A percentile compares a stretch with the other conserved stretches of the same genome.
Conservation (phyloP, 2,113 vertebrate genomes). For the Tinamus guttatus region DNA sequence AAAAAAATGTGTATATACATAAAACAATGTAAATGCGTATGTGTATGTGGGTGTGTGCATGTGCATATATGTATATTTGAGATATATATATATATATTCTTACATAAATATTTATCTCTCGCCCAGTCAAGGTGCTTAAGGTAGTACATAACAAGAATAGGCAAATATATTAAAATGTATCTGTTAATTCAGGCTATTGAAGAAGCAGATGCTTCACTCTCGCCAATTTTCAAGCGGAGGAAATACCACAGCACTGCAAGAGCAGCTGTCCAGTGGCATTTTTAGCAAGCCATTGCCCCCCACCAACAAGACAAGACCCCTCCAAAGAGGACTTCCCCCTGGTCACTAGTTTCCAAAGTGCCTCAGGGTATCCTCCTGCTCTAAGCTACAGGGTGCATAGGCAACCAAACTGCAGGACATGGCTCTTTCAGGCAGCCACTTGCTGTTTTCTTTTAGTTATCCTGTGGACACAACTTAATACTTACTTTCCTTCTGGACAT, state of each 20-base stretch:
- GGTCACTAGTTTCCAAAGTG: not conserved
- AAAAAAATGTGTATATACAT: too few species aligned
- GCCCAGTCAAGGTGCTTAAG: not conserved
- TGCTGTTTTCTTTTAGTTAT: not conserved
- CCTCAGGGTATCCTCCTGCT: not conserved
- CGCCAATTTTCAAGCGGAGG: not conserved
- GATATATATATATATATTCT: not conserved
- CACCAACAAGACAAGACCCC: not conserved
- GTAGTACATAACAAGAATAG: not conserved
- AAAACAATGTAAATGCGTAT: not conserved
- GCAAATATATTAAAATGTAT: not conserved
- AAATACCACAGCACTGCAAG: not conserved
- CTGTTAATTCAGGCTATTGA: not conserved
- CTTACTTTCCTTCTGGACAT: conserved; percentile 12
- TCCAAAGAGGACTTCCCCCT: not conserved
- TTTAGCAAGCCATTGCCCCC: not conserved
- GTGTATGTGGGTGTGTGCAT: too few species aligned
- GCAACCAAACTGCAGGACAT: not conserved
- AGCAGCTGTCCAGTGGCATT: not conserved
- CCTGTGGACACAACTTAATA: not conserved
- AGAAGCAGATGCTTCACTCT: not conserved
- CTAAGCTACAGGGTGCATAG: not conserved
- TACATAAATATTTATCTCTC: not conserved
- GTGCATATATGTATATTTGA: not conserved
- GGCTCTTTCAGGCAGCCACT: not conserved